Percentiles rank a stretch among this genome's conserved stretches.
Conservation (phyloP, 2,113 vertebrate species). For the Sander lucioperca region DNA sequence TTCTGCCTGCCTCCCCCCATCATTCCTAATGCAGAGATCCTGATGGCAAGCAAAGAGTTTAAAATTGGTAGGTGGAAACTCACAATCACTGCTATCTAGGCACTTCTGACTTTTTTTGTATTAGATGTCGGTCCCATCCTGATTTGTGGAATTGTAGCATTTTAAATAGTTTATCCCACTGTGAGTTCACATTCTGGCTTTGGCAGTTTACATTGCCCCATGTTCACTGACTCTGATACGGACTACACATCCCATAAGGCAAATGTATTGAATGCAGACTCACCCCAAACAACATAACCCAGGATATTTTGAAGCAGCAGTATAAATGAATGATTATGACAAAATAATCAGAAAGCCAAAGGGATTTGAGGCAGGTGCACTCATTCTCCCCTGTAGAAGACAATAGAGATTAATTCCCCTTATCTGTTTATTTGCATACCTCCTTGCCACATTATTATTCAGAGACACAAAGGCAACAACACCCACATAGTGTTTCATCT, state of each 20-base stretch:
- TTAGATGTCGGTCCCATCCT: conserved; percentile 8
- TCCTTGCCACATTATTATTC: conserved; percentile 42
- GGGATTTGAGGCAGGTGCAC: conserved; percentile 47
- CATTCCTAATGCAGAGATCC: conserved; percentile 94
- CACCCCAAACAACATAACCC: conserved; percentile 37
- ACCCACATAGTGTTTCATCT: conserved; percentile 41
- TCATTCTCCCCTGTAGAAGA: conserved; percentile 44
- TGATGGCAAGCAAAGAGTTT: conserved; percentile 96
- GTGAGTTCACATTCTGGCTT: conserved; percentile 66
- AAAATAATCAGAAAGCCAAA: conserved; percentile 40
- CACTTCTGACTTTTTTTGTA: conserved; percentile 18
- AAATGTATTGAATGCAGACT: conserved; percentile 45
- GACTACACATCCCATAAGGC: conserved; percentile 60
- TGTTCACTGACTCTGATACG: conserved; percentile 11
- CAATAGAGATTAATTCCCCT: conserved; percentile 48
- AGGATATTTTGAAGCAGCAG: conserved; percentile 16
- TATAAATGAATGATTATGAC: conserved; percentile 44
- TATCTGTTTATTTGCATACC: conserved; percentile 55
- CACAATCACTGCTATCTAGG: neutral
- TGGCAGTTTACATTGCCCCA: conserved; percentile 53
- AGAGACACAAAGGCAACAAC: conserved; percentile 37
- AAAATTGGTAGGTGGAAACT: conserved; percentile 89
- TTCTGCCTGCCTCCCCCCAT: conserved; percentile 93
- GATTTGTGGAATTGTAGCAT: neutral
- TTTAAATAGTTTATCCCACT: conserved; percentile 39